Conservation (phyloP, 1,140 invertebrate species). For the Trichomalopsis sarcophagae region DNA sequence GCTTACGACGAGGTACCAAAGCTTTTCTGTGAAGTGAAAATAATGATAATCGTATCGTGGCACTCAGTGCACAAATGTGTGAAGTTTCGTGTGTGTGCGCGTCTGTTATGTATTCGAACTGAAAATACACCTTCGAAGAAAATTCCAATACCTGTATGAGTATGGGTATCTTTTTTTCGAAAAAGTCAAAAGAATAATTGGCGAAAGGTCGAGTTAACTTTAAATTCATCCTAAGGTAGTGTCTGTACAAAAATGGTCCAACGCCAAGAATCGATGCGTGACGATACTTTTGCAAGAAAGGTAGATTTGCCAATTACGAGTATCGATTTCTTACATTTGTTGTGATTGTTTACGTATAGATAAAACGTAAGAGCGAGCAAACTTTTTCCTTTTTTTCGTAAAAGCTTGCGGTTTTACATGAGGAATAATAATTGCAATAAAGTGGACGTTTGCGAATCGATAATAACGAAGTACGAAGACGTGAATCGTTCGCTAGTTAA, state of each 20-base stretch:
- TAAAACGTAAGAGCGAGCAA: neutral
- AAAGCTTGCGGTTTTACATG: slow-evolving; percentile 34
- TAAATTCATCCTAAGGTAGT: slow-evolving; percentile 45
- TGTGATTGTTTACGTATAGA: slow-evolving; percentile 8
- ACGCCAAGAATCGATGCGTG: slow-evolving; percentile 14
- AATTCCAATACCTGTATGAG: neutral
- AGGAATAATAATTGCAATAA: slow-evolving; percentile 51
- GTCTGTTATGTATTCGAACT: slow-evolving; percentile 14
- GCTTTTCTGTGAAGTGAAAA: slow-evolving; percentile 36
- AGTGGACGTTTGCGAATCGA: slow-evolving; percentile 67
- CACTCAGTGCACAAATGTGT: slow-evolving; percentile 46
- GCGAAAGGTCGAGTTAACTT: slow-evolving; percentile 18
- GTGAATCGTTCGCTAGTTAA: slow-evolving; percentile 52
- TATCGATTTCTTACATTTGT: slow-evolving; percentile 23
- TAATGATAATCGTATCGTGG: slow-evolving; percentile 30
- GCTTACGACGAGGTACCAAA: slow-evolving; percentile 50
- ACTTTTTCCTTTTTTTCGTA: slow-evolving; percentile 17
- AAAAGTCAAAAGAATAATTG: neutral
- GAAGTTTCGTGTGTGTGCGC: slow-evolving; percentile 25
- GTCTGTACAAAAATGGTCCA: slow-evolving; percentile 42
- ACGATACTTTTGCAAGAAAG: slow-evolving; percentile 36
- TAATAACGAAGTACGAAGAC: slow-evolving; percentile 64
- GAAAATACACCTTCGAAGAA: slow-evolving; percentile 7
- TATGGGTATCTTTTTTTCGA: neutral
- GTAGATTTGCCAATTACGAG: slow-evolving; percentile 43